These are phyloP conservation scores for Drosophila teissieri DNA, from an alignment of 1,140 invertebrate species.

Conservation along the genomic window DNA sequence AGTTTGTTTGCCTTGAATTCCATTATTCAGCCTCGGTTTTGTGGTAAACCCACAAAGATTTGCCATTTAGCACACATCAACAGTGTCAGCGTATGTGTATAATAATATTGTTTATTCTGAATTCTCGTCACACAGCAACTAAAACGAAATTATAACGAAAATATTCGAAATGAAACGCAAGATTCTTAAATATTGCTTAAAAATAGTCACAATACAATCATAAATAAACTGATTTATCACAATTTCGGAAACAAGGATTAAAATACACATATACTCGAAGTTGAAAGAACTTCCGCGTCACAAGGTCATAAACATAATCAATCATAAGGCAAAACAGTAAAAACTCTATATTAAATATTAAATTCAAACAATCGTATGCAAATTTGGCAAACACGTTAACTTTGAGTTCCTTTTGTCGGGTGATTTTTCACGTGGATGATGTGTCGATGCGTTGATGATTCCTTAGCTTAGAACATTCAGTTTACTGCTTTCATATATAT, in stretches of 20 bases:
- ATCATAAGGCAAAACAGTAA: conserved; percentile 5
- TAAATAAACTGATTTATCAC: conserved; percentile 56
- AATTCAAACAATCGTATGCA: conserved; percentile 11
- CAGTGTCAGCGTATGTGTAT: conserved; percentile 15
- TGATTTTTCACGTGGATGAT: conserved; percentile 8
- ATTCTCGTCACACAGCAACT: conserved; percentile 1
- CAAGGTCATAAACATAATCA: not conserved
- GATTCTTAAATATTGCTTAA: conserved; percentile 34
- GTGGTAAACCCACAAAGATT: conserved; percentile 12
- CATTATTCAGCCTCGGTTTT: conserved; percentile 7
- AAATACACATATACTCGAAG: not conserved
- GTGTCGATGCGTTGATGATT: not conserved
- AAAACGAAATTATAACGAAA: conserved; percentile 8
- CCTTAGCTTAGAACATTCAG: conserved; percentile 15
- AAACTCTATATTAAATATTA: not conserved
- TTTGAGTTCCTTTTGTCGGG: conserved; percentile 12
- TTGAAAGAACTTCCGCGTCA: not conserved
- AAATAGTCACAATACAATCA: conserved; percentile 18
- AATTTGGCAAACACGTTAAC: conserved; percentile 55
- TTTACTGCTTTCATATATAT: conserved; percentile 2
- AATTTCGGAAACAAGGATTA: conserved; percentile 32
- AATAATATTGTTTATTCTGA: conserved; percentile 42
- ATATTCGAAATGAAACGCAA: conserved; percentile 12
- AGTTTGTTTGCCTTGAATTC: conserved; percentile 19
- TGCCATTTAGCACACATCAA: conserved; percentile 20